Base-by-base conservation (phyloP, 2,797 vertebrate species). In the Rachycentron canadum region DNA sequence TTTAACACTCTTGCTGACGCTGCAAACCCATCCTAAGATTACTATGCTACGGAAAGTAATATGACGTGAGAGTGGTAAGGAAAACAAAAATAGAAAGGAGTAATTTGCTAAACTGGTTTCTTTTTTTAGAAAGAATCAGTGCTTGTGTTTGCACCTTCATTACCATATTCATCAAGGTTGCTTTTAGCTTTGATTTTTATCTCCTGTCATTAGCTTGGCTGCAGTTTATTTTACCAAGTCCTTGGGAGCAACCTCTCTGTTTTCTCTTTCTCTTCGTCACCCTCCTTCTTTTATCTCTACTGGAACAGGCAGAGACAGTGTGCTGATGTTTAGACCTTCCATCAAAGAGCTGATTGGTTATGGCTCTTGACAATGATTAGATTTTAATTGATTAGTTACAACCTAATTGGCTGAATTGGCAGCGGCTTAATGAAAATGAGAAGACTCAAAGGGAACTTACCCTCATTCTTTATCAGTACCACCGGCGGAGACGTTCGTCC, bases 381-480 rank as follows among this genome's bases (percentile, higher is more conserved):
- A 92, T 91, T 91, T 91, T 91, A 93, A 94, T 92, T 93, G 92
- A 93, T 94, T 93, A 89, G 92, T 89, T 90, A 84, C 90, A 84
- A 83, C 40, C 34, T 91, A 93, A 92, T 93, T 92, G 91, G 81
- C 79, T 84, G 86, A 91, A 91, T 89, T 76, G 89, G 64, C 81
- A 7, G 71, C 10, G n/a, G 30, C 79, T 71, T 90, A 83, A 86
- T 89, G 72, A 84, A 86, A 88, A 86, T 45, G 64, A 85, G 77
- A 69, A 45, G 72, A 78, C 75, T 76, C 67, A 36, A 82, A 78
- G 68, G 45, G 63, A 73, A 70, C 73, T 56, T 65, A 2, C 53
- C 62, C n/a, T 78, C 49, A 50, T 61, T 38, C 50, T 67, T 78
- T 61, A 63, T 47, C 8, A 86, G 53, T 52, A 41, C 12, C 49